phyloP scores from a whole-genome alignment of 1,140 invertebrate genomes.

The Fragariocoptes setiger region DNA sequence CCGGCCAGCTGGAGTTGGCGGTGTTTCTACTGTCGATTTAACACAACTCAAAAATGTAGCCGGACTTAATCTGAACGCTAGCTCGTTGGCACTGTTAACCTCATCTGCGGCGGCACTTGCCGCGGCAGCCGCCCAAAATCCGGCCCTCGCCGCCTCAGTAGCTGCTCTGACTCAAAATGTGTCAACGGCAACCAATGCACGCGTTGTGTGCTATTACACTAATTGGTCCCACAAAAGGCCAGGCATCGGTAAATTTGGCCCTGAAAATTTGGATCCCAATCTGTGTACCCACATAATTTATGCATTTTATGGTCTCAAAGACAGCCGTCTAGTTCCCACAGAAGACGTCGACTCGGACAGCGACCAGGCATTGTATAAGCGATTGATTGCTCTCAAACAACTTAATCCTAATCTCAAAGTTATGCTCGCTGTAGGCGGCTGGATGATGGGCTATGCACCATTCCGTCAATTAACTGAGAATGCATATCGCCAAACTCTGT shows the following conservation, averaged over 20 bases:
- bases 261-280: slow-evolving; percentile 46
- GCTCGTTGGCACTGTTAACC: too few species aligned
- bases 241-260: slow-evolving; percentile 45
- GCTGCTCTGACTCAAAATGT: slow-evolving; percentile 13
- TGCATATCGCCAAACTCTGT: slow-evolving; percentile 50
- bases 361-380: slow-evolving; percentile 37
- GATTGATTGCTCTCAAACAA: slow-evolving; percentile 44
- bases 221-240: slow-evolving; percentile 71
- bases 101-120: not conserved
- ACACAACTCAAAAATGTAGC: not conserved
- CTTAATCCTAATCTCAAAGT: slow-evolving; percentile 67
- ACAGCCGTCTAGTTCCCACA: slow-evolving; percentile 38
- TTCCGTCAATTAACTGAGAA: slow-evolving; percentile 52
- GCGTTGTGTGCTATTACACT: slow-evolving; percentile 63
- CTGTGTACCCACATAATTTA: slow-evolving; percentile 76
- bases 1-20: not conserved
- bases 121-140: not conserved
- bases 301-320: slow-evolving; percentile 44
- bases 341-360: slow-evolving; percentile 26
- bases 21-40: not conserved
- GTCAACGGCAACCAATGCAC: slow-evolving; percentile 10
- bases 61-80: not conserved
- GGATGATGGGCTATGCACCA: slow-evolving; percentile 64
- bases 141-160: slow-evolving; percentile 4
- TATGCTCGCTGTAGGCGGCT: slow-evolving; percentile 63